Conservation (phyloP, 1,140 invertebrate genomes). For the Aphidius gifuensis region DNA sequence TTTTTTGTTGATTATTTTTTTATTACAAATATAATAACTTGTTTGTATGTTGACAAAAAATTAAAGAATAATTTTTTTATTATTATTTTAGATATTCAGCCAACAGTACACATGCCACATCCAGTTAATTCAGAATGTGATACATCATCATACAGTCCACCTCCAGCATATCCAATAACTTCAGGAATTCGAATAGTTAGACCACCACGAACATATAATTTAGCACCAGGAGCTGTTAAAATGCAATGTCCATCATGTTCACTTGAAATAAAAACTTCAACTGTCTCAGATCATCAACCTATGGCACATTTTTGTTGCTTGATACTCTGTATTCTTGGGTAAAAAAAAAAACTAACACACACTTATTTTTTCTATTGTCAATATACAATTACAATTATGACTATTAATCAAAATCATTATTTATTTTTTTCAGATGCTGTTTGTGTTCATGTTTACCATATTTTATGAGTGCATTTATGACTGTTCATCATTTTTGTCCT, state of each 20-base stretch:
- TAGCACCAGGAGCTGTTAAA: conserved; percentile 45
- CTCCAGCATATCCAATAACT: conserved; percentile 27
- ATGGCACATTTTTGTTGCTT: conserved; percentile 51
- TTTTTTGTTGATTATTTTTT: no score
- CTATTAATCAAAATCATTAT: conserved; percentile 1
- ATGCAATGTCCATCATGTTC: conserved; percentile 48
- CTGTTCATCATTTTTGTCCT: conserved; percentile 54
- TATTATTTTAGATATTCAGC: conserved; percentile 28
- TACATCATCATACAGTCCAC: conserved; percentile 24
- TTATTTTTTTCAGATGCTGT: conserved; percentile 49
- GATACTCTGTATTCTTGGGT: conserved; percentile 51
- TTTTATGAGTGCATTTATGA: conserved; percentile 54
- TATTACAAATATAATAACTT: no score
- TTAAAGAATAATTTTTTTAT: no score
- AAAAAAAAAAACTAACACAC: background rate
- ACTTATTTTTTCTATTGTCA: background rate
- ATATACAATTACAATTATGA: background rate
- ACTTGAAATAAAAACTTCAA: conserved; percentile 48
- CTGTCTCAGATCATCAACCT: conserved; percentile 49
- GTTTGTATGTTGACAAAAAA: no score
- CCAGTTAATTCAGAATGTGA: conserved; percentile 29
- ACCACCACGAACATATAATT: conserved; percentile 35
- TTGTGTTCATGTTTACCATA: conserved; percentile 56
- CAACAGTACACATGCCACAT: conserved; percentile 31
- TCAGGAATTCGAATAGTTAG: conserved; percentile 41